These are phyloP conservation scores for Homarus americanus DNA, from an alignment of 1,140 invertebrate genomes.

Conservation along the genomic window DNA sequence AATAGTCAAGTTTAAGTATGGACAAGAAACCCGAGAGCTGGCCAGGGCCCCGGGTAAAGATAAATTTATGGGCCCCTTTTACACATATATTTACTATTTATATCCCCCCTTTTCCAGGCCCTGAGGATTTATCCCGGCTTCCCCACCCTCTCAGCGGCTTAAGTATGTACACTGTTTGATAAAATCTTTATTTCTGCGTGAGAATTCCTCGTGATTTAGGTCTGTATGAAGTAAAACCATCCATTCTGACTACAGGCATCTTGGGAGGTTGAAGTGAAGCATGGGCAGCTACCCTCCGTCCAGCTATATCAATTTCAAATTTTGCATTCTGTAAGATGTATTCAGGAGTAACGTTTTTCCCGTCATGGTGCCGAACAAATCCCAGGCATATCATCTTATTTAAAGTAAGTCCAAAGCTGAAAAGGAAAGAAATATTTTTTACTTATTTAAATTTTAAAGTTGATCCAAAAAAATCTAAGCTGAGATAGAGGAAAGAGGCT, in stretches of 20 bases:
- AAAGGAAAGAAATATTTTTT: conserved; percentile 75
- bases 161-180: no score
- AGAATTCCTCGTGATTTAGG: conserved; percentile 70
- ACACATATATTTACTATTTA: no score
- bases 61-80: no score
- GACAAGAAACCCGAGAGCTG: no score
- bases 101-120: no score
- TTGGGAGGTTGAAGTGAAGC: conserved; percentile 73
- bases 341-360: conserved; percentile 81
- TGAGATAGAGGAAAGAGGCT: no score
- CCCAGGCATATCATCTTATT: conserved; percentile 84
- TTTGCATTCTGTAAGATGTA: conserved; percentile 82
- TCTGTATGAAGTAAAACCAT: conserved; percentile 72
- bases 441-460: no score
- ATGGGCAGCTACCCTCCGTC: conserved; percentile 75
- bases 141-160: no score
- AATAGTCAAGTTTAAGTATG: no score
- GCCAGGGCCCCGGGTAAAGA: no score
- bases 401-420: conserved; percentile 83
- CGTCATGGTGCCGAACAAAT: conserved; percentile 81
- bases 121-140: no score
- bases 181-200: conserved; percentile 37
- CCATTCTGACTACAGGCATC: conserved; percentile 72
- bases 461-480: no score
- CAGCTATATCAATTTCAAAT: conserved; percentile 86